Evolutionary conservation across 2,888 invertebrate species (phyloP).

Genomic region (Caenorhabditis sp.): DNA sequence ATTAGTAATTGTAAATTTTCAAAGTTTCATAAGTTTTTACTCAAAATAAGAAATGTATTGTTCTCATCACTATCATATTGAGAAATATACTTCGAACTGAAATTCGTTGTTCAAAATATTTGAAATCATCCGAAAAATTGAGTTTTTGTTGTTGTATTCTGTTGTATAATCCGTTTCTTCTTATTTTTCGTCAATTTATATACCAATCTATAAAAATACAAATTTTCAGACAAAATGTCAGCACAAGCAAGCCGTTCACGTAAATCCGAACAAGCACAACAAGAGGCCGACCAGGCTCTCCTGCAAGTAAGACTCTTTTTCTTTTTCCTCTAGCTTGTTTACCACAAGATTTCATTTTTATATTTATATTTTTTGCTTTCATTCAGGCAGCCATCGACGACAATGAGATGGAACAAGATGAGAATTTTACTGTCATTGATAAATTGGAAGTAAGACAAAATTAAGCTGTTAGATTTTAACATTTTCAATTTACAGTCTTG

Average conservation of each 20-base stretch:
- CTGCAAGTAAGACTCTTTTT: slow-evolving; percentile 22
- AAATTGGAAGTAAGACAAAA: slow-evolving; percentile 42
- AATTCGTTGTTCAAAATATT: too few relatives aligned
- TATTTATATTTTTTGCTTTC: not conserved
- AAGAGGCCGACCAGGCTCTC: slow-evolving; percentile 35
- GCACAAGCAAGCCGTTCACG: slow-evolving; percentile 37
- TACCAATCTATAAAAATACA: too few relatives aligned
- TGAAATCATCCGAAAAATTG: too few relatives aligned
- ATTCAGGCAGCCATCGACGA: slow-evolving; percentile 33
- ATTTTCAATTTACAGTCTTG: slow-evolving; percentile 46
- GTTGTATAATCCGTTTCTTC: too few relatives aligned
- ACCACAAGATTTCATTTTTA: not conserved
- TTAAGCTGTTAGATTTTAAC: not conserved
- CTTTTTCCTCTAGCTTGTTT: not conserved
- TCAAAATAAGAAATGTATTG: too few relatives aligned
- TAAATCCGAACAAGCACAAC: slow-evolving; percentile 38
- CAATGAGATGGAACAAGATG: slow-evolving; percentile 45
- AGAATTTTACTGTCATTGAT: slow-evolving; percentile 51
- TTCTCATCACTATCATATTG: too few relatives aligned
- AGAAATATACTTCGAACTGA: too few relatives aligned
- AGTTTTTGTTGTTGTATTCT: too few relatives aligned
- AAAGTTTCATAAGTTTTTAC: too few relatives aligned
- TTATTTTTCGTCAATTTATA: too few relatives aligned
- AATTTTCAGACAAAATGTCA: slow-evolving; percentile 23
- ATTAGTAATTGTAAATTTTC: too few relatives aligned